Conservation (phyloP, 1,140 invertebrate species). For the Pseudoatta argentina region DNA sequence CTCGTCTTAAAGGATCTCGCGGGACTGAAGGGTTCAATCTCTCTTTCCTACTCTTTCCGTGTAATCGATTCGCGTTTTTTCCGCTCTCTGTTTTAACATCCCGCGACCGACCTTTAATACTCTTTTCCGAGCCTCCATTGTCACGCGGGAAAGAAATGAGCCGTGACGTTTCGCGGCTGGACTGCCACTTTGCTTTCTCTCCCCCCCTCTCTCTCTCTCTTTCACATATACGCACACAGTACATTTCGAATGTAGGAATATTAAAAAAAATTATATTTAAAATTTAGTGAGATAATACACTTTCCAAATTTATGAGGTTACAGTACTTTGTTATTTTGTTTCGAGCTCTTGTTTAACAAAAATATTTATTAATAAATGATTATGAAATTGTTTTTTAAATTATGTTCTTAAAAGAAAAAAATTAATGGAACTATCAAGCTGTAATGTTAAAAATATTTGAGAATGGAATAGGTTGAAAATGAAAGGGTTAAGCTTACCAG, state of each 20-base stretch:
- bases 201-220: neutral
- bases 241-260: too few relatives aligned
- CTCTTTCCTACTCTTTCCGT: constrained; percentile 8
- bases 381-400: neutral
- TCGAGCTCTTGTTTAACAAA: neutral
- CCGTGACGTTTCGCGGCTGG: constrained; percentile 50
- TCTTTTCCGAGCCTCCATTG: constrained; percentile 50
- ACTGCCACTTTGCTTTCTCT: constrained; percentile 22
- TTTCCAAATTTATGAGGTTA: too few relatives aligned
- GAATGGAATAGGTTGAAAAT: neutral
- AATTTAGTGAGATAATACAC: neutral
- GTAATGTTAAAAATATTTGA: constrained; percentile 14
- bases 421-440: neutral
- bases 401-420: neutral
- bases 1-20: constrained; percentile 70
- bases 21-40: constrained; percentile 80
- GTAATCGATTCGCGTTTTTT: constrained; percentile 34
- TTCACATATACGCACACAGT: neutral
- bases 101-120: constrained; percentile 33
- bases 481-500: constrained; percentile 36
- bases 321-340: neutral
- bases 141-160: constrained; percentile 53
- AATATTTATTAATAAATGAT: neutral
- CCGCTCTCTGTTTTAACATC: constrained; percentile 26
- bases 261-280: too few relatives aligned